Evolutionary conservation across 2,113 vertebrate genomes (phyloP).

Genomic region (Conger conger): DNA sequence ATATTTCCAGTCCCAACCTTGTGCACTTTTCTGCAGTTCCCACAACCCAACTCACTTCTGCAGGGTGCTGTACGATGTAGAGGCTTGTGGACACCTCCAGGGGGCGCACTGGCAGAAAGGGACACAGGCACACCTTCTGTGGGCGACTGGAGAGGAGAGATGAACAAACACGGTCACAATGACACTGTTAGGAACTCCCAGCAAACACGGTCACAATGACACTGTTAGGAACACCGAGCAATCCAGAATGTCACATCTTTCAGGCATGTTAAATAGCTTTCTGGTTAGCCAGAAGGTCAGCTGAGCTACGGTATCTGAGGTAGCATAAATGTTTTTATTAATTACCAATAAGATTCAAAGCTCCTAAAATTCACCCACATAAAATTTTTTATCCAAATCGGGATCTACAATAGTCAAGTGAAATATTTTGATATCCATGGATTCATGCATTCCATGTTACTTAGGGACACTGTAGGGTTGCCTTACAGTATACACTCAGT

Average conservation of each 20-base stretch:
- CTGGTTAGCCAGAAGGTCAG: neutral
- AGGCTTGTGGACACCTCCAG: slow-evolving; percentile 86
- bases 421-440: no score
- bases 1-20: neutral
- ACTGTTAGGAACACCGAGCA: neutral
- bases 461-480: no score
- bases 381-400: no score
- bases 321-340: no score
- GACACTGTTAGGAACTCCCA: neutral
- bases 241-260: neutral
- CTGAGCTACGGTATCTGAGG: neutral
- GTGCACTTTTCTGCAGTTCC: neutral
- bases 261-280: neutral
- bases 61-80: slow-evolving; percentile 94
- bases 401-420: no score
- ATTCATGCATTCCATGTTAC: no score
- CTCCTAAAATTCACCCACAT: no score
- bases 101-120: slow-evolving; percentile 83
- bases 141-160: slow-evolving; percentile 77
- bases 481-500: no score
- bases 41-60: slow-evolving; percentile 83
- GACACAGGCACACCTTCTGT: slow-evolving; percentile 94
- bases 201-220: neutral
- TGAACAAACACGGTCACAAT: neutral
- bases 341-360: no score